Evolutionary conservation across 2,888 invertebrate genomes (phyloP), one percentile per base, ranked within the genome.

Genomic region (Helobdella robusta): DNA sequence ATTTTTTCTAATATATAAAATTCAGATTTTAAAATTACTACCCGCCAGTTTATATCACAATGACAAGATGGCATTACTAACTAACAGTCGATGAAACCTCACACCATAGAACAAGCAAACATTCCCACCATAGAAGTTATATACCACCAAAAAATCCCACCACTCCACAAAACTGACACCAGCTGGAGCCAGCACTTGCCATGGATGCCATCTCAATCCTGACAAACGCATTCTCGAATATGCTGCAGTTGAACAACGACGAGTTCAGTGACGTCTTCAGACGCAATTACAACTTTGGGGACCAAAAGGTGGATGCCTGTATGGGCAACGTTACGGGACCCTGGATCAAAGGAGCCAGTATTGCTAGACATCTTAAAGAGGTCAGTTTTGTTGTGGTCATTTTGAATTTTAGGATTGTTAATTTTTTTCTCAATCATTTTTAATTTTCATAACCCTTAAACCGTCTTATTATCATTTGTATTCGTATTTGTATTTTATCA

Each of bases 131-230:
- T n/a, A n/a, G n/a, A n/a, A n/a, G n/a, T n/a, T n/a, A n/a, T n/a
- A n/a, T n/a, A n/a, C n/a, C n/a, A n/a, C n/a, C n/a, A n/a, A n/a
- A n/a, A n/a, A n/a, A n/a, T n/a, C n/a, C n/a, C n/a, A n/a, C n/a
- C n/a, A n/a, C n/a, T n/a, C n/a, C n/a, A n/a, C n/a, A n/a, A n/a
- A n/a, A n/a, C n/a, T n/a, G n/a, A n/a, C n/a, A 40, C 15, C 74
- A 91, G 91, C 91, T 93, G 1, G 89, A 92, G 82, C 89, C 92
- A 0, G 94, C 94, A 0, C 83, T 95, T 70, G 92, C 93, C 87
- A 92, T 92, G 80, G 95, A 95, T 75, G 91, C 92, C 2, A 89
- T 94, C 18, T 87, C 89, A 78, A 91, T 94, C 0, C 83, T 94
- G 61, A 88, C 90, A 72, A 91, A 91, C 76, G 91, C 92, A 28